phyloP scores from a whole-genome alignment of 2,113 vertebrate species.

The Anhinga rufa region DNA sequence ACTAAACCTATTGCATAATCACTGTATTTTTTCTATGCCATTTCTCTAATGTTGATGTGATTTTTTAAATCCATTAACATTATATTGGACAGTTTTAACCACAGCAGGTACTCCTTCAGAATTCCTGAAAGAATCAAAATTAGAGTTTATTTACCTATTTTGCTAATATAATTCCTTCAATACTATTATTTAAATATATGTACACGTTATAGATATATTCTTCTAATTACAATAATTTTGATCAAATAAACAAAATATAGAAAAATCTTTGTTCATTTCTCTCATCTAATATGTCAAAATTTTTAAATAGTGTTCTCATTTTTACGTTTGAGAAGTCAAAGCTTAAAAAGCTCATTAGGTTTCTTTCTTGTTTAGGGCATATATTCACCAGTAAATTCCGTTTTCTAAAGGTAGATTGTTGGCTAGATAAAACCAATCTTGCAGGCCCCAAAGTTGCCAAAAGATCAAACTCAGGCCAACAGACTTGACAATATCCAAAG shows the following conservation, averaged over 20 bases:
- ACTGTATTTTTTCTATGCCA: not conserved
- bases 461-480: not conserved
- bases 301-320: not conserved
- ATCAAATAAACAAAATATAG: not conserved
- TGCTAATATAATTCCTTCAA: not conserved
- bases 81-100: not conserved
- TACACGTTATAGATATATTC: not conserved
- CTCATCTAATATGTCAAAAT: not conserved
- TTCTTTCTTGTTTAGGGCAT: not conserved
- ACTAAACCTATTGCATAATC: not conserved
- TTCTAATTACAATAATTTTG: not conserved
- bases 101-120: not conserved
- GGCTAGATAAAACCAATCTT: not conserved
- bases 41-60: not conserved
- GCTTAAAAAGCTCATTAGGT: not conserved
- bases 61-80: not conserved
- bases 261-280: not conserved
- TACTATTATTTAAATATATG: not conserved
- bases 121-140: not conserved
- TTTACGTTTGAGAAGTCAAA: not conserved
- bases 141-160: not conserved
- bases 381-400: not conserved
- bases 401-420: not conserved
- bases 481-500: not conserved
- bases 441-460: not conserved